Evolutionary conservation across 2,113 vertebrate genomes (phyloP), one percentile per base, ranked within the genome.

Genomic region (Melospiza georgiana): DNA sequence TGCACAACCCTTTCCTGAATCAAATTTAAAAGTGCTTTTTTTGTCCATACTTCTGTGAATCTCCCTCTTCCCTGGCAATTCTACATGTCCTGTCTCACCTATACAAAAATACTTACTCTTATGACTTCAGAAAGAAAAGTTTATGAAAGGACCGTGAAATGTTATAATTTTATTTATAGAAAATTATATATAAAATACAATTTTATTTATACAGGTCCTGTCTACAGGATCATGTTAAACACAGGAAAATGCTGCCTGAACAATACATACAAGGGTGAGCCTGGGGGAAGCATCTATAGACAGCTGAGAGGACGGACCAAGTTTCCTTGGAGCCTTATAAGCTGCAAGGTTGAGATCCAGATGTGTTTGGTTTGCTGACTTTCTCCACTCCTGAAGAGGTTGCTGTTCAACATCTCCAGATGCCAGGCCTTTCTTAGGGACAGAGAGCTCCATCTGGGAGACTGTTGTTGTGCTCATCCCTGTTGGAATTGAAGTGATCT

Each of bases 261-360:
- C 12, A 52, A 16, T 0, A 2, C 43, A 28, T 10, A 39, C 2
- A 35, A 24, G 15, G 10, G 6, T 79, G 22, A 76, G 6, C 14
- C 33, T 37, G 6, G n/a, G 31, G 33, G 7, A 13, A 72, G 24
- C 9, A 44, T 54, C 37, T 31, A 7, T 8, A 12, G 31, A 20
- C 23, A 86, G 6, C 19, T 17, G 39, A 79, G 22, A 24, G 57
- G 44, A 48, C 16, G 15, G 31, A 71, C 5, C 1, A 3, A 24
- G 1, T 6, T 81, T 69, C 43, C 55, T 62, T 68, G n/a, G 24
- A 81, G 67, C 12, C 37, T 66, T 74, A 6, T 0, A 5, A 6
- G 10, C 33, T 48, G 27, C 14, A 75, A 72, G 24, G 22, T 14
- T 86, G 52, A 67, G 21, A 23, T 72, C 18, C 23, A 11, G 20